Conservation (phyloP, 2,113 vertebrate species). For the Suricata suricatta region DNA sequence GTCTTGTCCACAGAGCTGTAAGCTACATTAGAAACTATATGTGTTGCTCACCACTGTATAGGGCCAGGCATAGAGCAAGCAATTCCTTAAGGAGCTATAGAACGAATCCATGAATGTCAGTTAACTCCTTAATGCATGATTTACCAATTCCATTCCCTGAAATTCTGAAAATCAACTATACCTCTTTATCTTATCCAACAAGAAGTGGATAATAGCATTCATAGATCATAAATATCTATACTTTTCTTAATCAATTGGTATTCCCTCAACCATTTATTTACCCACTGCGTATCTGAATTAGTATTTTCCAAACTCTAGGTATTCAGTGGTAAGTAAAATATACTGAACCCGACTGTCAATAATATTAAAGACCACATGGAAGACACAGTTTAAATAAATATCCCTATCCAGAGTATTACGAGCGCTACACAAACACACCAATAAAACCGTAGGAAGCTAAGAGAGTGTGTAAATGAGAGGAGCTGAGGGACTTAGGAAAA, state of each 20-base stretch:
- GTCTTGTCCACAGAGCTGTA: background rate
- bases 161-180: background rate
- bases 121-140: background rate
- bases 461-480: background rate
- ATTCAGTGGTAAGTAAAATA: background rate
- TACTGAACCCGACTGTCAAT: background rate
- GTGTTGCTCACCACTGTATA: fast-evolving
- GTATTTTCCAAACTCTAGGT: background rate
- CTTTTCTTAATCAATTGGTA: background rate
- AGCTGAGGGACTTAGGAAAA: background rate
- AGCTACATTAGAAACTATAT: background rate
- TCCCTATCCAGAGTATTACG: background rate
- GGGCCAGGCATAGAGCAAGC: no score
- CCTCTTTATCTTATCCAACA: background rate
- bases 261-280: background rate
- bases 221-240: background rate
- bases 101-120: background rate
- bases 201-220: background rate
- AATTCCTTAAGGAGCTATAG: background rate
- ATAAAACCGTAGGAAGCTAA: background rate
- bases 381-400: background rate
- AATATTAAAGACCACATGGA: background rate
- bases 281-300: background rate
- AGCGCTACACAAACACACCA: background rate
- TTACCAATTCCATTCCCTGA: background rate